A percentile compares a stretch with the other conserved stretches of the same genome.
phyloP scores from a whole-genome alignment of 2,797 vertebrate species.

The Liparis tanakae region DNA sequence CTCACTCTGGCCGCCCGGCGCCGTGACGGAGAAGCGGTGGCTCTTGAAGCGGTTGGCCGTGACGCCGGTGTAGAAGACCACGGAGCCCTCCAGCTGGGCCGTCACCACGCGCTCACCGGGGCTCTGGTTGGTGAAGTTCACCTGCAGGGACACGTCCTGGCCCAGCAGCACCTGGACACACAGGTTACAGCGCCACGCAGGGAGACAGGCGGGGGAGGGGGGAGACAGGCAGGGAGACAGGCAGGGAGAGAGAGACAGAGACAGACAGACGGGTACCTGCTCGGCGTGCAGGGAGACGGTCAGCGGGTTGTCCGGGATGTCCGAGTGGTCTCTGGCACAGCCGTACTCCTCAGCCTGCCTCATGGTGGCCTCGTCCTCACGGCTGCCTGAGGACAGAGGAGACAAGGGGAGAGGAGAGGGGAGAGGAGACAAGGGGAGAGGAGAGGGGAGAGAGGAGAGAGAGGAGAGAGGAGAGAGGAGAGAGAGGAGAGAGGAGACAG shows the following conservation, averaged over 20 bases:
- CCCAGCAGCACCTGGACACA: conserved; percentile 62
- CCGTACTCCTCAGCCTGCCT: conserved; percentile 82
- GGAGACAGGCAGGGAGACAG: background rate
- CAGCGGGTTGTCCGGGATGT: conserved; percentile 49
- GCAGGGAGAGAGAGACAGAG: too few species aligned
- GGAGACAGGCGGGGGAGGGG: too few species aligned
- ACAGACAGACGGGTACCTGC: conserved; percentile 38
- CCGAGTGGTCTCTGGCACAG: conserved; percentile 38
- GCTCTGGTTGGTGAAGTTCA: conserved; percentile 82
- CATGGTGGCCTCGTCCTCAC: conserved; percentile 77
- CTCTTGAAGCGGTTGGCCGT: conserved; percentile 76
- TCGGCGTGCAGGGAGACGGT: conserved; percentile 55
- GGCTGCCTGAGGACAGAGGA: conserved; percentile 74
- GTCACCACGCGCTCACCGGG: conserved; percentile 28
- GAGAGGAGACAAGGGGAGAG: too few species aligned
- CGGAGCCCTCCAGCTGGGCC: conserved; percentile 74
- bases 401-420: background rate
- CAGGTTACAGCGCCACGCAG: too few species aligned
- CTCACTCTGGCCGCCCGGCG: conserved; percentile 58
- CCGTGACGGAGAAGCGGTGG: conserved; percentile 22
- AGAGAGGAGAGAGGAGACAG: background rate
- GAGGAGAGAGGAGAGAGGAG: background rate
- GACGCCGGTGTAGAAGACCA: conserved; percentile 90
- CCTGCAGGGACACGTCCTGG: conserved; percentile 80
- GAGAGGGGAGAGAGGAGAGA: background rate